phyloP scores from a whole-genome alignment of 2,888 invertebrate genomes.

The Rhagonycha lutea region DNA sequence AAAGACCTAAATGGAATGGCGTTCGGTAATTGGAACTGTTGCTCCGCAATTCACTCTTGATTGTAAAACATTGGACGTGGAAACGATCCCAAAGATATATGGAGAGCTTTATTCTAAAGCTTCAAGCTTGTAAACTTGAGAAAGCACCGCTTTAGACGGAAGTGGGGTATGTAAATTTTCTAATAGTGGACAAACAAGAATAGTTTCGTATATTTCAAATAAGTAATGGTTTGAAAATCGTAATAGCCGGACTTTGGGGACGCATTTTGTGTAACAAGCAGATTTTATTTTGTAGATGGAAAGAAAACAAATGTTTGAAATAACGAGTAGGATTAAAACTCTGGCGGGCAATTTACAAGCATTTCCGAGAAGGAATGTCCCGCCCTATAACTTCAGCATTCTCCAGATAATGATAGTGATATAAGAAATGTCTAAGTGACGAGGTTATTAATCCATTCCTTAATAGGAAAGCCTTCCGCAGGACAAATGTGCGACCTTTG shows the following conservation, averaged over 20 bases:
- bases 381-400: conserved; percentile 28
- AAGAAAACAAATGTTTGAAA: conserved; percentile 23
- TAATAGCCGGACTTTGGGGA: conserved; percentile 19
- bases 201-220: conserved; percentile 17
- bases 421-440: conserved; percentile 34
- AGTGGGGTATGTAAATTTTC: conserved; percentile 43
- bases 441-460: conserved; percentile 31
- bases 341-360: conserved; percentile 30
- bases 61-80: conserved; percentile 48
- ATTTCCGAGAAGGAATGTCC: conserved; percentile 27
- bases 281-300: conserved; percentile 18
- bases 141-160: conserved; percentile 44
- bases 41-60: conserved; percentile 49
- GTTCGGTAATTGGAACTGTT: conserved; percentile 46
- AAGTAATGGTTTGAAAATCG: conserved; percentile 7
- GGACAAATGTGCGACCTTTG: conserved; percentile 30
- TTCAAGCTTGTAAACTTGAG: conserved; percentile 46
- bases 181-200: conserved; percentile 35
- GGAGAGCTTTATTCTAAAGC: conserved; percentile 45
- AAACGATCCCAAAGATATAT: conserved; percentile 48
- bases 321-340: conserved; percentile 30
- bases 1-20: background rate
- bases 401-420: conserved; percentile 31
- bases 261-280: conserved; percentile 15
- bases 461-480: conserved; percentile 34